Percentiles rank a stretch among this genome's conserved stretches.
Conservation (phyloP, 2,888 invertebrate species). For the Machimus atricapillus region DNA sequence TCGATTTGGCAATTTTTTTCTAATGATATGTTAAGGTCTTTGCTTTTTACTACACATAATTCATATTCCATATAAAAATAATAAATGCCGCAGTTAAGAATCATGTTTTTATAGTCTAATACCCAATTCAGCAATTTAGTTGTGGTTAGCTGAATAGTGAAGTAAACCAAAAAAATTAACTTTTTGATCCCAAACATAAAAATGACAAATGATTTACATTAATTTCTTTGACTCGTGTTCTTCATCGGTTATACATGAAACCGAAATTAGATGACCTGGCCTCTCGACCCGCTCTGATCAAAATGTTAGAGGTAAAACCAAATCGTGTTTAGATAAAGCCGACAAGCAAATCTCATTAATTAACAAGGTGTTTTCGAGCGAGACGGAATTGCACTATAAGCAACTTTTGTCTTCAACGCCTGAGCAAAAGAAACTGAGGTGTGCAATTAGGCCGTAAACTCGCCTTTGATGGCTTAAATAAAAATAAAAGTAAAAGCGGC, state of each 20-base stretch:
- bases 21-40: no score
- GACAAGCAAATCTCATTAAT: background rate
- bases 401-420: background rate
- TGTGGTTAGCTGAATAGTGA: no score
- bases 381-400: background rate
- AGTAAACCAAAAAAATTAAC: background rate
- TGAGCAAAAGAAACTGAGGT: background rate
- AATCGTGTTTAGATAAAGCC: background rate
- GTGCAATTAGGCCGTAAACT: background rate
- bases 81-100: background rate
- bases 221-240: background rate
- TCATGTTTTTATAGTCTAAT: background rate
- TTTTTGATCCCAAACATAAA: background rate
- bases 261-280: background rate
- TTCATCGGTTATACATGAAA: background rate
- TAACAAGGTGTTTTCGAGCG: background rate
- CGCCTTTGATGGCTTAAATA: background rate
- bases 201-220: background rate
- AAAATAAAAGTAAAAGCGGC: background rate
- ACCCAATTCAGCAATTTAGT: background rate
- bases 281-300: background rate
- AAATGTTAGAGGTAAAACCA: background rate
- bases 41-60: no score
- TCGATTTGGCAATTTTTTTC: no score
- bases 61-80: no score